Percentiles rank a stretch among this genome's conserved stretches.
Conservation (phyloP, 2,113 vertebrate species). For the Cephalopholis sonnerati region DNA sequence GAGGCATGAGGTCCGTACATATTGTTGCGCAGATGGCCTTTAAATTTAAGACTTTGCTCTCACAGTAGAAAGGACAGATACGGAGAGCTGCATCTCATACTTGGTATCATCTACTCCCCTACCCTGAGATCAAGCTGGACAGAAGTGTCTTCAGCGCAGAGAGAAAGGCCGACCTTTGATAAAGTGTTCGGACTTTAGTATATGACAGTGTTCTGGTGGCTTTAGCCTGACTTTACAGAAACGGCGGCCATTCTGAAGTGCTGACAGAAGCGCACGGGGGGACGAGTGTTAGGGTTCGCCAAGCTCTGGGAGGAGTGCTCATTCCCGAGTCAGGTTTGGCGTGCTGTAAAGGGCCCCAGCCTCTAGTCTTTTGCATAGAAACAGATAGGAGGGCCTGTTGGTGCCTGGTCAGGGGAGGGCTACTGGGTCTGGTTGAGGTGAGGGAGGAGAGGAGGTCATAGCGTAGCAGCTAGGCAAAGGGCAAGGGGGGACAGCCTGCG, state of each 20-base stretch:
- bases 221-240: constrained; percentile 59
- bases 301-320: constrained; percentile 62
- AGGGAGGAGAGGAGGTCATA: constrained; percentile 64
- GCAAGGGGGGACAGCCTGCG: constrained; percentile 67
- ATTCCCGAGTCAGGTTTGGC: constrained; percentile 69
- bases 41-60: constrained; percentile 69
- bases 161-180: constrained; percentile 64
- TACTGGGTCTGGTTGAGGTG: constrained; percentile 72
- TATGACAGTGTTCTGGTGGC: constrained; percentile 74
- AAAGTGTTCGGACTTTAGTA: constrained; percentile 60
- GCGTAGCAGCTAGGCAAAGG: constrained; percentile 80
- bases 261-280: constrained; percentile 50
- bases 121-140: constrained; percentile 85
- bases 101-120: constrained; percentile 72
- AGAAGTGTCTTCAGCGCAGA: constrained; percentile 73
- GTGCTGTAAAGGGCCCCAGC: constrained; percentile 73
- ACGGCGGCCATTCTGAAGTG: constrained; percentile 59
- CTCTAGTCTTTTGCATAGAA: constrained; percentile 87
- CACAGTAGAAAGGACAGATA: constrained; percentile 74
- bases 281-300: constrained; percentile 44
- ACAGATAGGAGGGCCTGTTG: constrained; percentile 79
- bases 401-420: constrained; percentile 70
- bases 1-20: constrained; percentile 67
- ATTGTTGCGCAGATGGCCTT: constrained; percentile 61
- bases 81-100: constrained; percentile 72